These are phyloP conservation scores for Pleuronectes platessa DNA, from an alignment of 2,113 vertebrate species.

Conservation along the genomic window DNA sequence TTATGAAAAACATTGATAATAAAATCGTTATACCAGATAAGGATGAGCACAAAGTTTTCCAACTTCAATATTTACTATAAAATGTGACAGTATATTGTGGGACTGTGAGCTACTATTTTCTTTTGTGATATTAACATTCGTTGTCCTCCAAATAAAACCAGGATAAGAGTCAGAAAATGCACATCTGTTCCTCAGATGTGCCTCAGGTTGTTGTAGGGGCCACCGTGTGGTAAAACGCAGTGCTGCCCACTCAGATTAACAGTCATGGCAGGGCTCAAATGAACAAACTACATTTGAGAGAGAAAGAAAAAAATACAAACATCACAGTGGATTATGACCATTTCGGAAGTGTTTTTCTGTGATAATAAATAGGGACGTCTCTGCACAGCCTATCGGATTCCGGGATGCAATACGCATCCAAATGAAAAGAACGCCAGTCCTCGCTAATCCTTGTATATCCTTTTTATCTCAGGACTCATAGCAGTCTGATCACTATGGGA, in stretches of 20 bases:
- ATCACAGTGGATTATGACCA: slow-evolving; percentile 79
- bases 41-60: too few relatives aligned
- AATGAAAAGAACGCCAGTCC: slow-evolving; percentile 89
- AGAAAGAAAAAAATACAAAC: slow-evolving; percentile 55
- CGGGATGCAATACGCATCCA: slow-evolving; percentile 90
- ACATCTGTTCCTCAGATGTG: slow-evolving; percentile 21
- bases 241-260: slow-evolving; percentile 67
- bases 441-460: slow-evolving; percentile 92
- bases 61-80: too few relatives aligned
- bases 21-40: too few relatives aligned
- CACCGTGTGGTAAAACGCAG: slow-evolving; percentile 71
- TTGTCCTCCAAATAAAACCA: neutral
- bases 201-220: slow-evolving; percentile 50
- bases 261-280: slow-evolving; percentile 73
- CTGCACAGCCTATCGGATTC: slow-evolving; percentile 79
- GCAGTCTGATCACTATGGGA: slow-evolving; percentile 85
- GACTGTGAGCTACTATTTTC: too few relatives aligned
- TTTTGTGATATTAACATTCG: neutral
- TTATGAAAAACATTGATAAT: too few relatives aligned
- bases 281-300: slow-evolving; percentile 71
- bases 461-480: slow-evolving; percentile 91
- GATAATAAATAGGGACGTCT: slow-evolving; percentile 77
- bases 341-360: slow-evolving; percentile 77
- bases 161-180: neutral
- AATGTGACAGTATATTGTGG: too few relatives aligned